Base-by-base conservation (phyloP, 1,140 invertebrate genomes). In the Drosophila tristis region DNA sequence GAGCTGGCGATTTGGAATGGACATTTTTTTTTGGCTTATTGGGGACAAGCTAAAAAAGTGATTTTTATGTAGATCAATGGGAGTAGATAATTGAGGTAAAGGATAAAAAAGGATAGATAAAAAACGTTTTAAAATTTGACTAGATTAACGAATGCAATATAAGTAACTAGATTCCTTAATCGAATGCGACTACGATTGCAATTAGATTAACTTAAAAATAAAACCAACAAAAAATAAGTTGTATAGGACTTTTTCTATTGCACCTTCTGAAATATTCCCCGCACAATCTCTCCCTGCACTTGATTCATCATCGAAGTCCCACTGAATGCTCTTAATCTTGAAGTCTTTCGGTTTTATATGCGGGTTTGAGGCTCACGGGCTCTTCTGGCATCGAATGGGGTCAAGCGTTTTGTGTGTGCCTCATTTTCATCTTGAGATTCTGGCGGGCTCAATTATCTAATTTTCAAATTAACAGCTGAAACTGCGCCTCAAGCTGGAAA, bases 391-490 rank as follows among this genome's bases (percentile, higher is more conserved):
- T 67, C 20, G 57, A 71, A 72, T 79, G 79, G 62, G 76, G 78
- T 81, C 78, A 81, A 81, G 73, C 64, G 78, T 76, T 71, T 56
- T 66, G 26, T 61, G 39, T 55, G 50, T 57, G 43, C 58, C 70
- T 81, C 67, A 60, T 56, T 77, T 80, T 66, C 77, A 74, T 64
- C 74, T 60, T 63, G 45, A 63, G 20, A 47, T 44, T 63, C 29
- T 44, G 16, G n/a, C 55, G 58, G 45, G 70, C 65, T 70, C 71
- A 81, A 81, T 80, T 81, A 81, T 80, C 71, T 80, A 72, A 84
- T 84, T 84, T 84, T 81, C 74, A 84, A 81, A 81, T 84, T 82
- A 81, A 81, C 80, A 80, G 80, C 70, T 74, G 78, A 67, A 78
- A 78, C 58, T 82, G 65, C 48, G 74, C 78, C 74, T 54, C 20